These are phyloP conservation scores for Oscheius onirici DNA, from an alignment of 2,888 invertebrate genomes.

Conservation along the genomic window DNA sequence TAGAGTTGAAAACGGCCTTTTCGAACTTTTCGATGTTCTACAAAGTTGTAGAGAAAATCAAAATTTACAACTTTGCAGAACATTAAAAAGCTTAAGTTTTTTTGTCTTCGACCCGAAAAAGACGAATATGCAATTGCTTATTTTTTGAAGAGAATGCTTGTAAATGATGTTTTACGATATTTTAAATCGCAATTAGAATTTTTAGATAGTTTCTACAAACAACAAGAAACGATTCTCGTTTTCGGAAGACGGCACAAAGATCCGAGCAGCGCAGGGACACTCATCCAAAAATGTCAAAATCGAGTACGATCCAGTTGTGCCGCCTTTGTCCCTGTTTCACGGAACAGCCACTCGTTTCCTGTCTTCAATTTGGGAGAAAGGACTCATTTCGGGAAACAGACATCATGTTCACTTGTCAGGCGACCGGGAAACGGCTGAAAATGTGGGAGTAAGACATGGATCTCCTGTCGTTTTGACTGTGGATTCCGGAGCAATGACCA, in stretches of 20 bases:
- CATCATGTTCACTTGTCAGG: constrained; percentile 33
- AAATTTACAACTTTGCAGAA: too few species aligned
- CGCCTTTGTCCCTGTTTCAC: constrained; percentile 24
- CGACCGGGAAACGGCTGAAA: constrained; percentile 21
- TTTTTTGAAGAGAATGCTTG: too few species aligned
- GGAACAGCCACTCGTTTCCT: constrained; percentile 28
- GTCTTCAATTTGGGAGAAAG: constrained; percentile 18
- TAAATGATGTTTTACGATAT: background rate
- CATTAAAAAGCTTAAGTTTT: too few species aligned
- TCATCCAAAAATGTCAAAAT: constrained; percentile 1
- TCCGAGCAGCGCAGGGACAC: constrained; percentile 34
- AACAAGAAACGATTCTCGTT: background rate
- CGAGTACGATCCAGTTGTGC: background rate
- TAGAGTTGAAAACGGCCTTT: background rate
- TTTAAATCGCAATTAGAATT: background rate
- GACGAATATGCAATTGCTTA: background rate
- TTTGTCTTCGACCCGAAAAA: too few species aligned
- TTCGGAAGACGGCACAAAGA: constrained; percentile 9
- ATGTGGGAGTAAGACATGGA: constrained; percentile 29
- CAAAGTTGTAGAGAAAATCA: too few species aligned
- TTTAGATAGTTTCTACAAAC: constrained; percentile 4
- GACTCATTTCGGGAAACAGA: constrained; percentile 14
- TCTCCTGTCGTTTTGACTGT: constrained; percentile 8
- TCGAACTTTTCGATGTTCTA: too few species aligned
- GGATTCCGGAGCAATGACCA: constrained; percentile 5